phyloP scores from a whole-genome alignment of 1,140 invertebrate genomes.

The Heterodera schachtii region DNA sequence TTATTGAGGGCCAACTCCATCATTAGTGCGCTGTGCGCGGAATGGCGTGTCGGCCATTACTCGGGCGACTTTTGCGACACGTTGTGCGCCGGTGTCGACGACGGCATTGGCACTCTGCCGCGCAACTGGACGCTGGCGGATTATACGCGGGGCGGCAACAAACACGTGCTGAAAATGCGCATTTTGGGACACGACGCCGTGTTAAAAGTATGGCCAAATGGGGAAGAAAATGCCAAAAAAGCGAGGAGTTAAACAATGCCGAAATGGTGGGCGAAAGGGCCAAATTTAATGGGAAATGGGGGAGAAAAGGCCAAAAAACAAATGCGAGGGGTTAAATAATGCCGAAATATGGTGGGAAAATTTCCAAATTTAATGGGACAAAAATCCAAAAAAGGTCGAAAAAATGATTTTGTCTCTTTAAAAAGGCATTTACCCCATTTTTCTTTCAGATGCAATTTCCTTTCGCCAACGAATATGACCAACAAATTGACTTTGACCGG shows the following conservation, averaged over 20 bases:
- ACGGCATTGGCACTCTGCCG: not conserved
- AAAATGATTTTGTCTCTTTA: not conserved
- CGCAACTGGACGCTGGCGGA: constrained; percentile 57
- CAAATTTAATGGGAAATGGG: no score
- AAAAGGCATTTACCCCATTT: not conserved
- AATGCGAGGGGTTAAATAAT: no score
- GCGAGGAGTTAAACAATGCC: no score
- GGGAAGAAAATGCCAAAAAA: no score
- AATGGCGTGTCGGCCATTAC: constrained; percentile 43
- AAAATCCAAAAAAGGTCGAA: not conserved
- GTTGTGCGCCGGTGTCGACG: constrained; percentile 39
- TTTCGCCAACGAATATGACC: constrained; percentile 42
- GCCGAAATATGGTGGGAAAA: no score
- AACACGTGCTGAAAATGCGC: constrained; percentile 53
- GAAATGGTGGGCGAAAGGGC: no score
- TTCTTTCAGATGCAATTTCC: constrained; percentile 40
- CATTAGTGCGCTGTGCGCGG: constrained; percentile 47
- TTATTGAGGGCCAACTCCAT: constrained; percentile 51
- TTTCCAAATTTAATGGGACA: no score
- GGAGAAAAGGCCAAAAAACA: no score
- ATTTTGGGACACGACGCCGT: constrained; percentile 44
- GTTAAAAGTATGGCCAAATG: constrained; percentile 39
- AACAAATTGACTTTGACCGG: constrained; percentile 40
- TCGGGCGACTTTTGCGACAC: constrained; percentile 55
- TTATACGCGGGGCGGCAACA: constrained; percentile 55